Percentiles rank a stretch among this genome's conserved stretches.
These are phyloP conservation scores for Caligus rogercresseyi DNA, from an alignment of 1,140 invertebrate species.

Conservation along the genomic window DNA sequence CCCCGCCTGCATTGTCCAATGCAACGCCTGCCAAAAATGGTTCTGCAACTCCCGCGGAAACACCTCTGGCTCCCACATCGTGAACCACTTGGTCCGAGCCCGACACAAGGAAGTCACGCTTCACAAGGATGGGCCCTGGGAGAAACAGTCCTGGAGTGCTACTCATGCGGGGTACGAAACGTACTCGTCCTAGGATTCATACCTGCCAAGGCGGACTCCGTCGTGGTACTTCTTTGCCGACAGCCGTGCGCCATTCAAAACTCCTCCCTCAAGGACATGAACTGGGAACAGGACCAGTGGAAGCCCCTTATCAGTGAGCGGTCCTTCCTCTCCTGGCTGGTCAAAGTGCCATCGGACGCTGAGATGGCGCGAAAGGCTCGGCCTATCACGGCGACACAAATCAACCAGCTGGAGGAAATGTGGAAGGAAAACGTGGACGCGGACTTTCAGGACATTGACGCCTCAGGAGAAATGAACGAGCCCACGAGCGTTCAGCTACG, in stretches of 20 bases:
- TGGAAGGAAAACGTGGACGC: constrained; percentile 98
- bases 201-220: constrained; percentile 95
- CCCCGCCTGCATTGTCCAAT: constrained; percentile 90
- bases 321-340: constrained; percentile 85
- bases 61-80: constrained; percentile 94
- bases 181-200: constrained; percentile 98
- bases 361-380: constrained; percentile 76
- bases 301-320: constrained; percentile 91
- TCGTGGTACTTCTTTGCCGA: constrained; percentile 91
- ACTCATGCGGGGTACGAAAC: constrained; percentile 91
- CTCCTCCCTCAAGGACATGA: constrained; percentile 33
- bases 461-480: constrained; percentile 90
- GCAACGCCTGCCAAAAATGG: constrained; percentile 97
- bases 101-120: constrained; percentile 98
- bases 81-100: constrained; percentile 92
- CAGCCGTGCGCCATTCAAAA: constrained; percentile 94
- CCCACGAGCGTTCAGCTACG: constrained; percentile 79
- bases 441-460: constrained; percentile 90
- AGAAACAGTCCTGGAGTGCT: constrained; percentile 94
- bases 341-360: constrained; percentile 85
- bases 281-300: constrained; percentile 89
- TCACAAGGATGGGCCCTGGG: constrained; percentile 93
- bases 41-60: constrained; percentile 98
- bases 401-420: constrained; percentile 91
- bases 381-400: constrained; percentile 89